These are phyloP conservation scores for Stegostoma tigrinum DNA, from an alignment of 2,113 vertebrate genomes.

Conservation along the genomic window DNA sequence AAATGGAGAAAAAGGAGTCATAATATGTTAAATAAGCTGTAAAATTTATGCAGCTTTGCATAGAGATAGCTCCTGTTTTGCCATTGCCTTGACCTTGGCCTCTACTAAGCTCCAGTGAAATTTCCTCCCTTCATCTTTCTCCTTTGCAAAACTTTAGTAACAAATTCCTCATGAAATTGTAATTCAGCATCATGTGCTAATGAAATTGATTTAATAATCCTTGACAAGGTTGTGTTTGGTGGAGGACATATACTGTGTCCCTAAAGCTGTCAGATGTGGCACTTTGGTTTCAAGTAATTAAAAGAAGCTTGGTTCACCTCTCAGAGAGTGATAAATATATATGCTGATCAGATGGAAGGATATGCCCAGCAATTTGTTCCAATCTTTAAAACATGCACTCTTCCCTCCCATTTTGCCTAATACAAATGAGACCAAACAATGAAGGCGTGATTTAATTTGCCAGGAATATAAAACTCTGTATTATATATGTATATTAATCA, in stretches of 20 bases:
- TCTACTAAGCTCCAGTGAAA: not conserved
- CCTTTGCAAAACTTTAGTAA: not conserved
- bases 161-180: conserved; percentile 16
- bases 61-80: not conserved
- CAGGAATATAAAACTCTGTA: not conserved
- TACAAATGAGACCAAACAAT: conserved; percentile 26
- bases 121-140: conserved; percentile 24
- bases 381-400: conserved; percentile 21
- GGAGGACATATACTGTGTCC: conserved; percentile 5
- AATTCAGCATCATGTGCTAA: conserved; percentile 24
- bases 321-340: conserved; percentile 22
- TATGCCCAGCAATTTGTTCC: conserved; percentile 27
- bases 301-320: conserved; percentile 31
- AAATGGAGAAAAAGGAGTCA: not conserved
- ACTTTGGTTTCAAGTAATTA: conserved; percentile 30
- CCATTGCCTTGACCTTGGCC: conserved; percentile 25
- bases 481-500: conserved; percentile 32
- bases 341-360: not conserved
- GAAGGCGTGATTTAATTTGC: conserved; percentile 34
- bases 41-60: not conserved
- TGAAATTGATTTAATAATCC: conserved; percentile 36
- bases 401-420: conserved; percentile 31
- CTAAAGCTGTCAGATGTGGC: not conserved
- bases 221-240: not conserved
- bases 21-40: not conserved